Evolutionary conservation across 1,140 invertebrate species (phyloP).

Genomic region (Drosophila lacertosa): DNA sequence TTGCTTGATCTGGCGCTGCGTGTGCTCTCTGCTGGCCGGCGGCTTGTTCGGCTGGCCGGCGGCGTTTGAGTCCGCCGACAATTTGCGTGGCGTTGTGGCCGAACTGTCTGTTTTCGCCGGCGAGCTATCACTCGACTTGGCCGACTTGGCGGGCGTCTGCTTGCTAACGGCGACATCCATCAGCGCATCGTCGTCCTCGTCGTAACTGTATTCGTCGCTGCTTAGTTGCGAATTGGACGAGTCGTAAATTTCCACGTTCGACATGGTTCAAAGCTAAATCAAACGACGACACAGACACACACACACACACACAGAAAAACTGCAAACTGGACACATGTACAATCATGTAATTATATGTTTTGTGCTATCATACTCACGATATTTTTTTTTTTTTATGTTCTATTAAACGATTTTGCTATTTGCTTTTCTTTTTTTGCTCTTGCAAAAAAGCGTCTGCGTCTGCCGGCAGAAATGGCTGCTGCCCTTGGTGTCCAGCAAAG

Average conservation of each 20-base stretch:
- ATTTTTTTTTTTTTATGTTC: slow-evolving; percentile 8
- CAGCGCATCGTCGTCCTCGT: slow-evolving; percentile 62
- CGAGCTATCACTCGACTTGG: slow-evolving; percentile 1
- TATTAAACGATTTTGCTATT: too few relatives aligned
- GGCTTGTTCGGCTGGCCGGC: slow-evolving; percentile 1
- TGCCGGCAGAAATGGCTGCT: slow-evolving; percentile 47
- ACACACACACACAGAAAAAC: background rate
- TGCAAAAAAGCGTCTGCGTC: slow-evolving; percentile 60
- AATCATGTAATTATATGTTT: slow-evolving; percentile 19
- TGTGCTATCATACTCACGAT: slow-evolving; percentile 24
- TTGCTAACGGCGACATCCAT: slow-evolving; percentile 67
- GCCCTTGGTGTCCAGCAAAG: slow-evolving; percentile 3
- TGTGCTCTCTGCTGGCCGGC: slow-evolving; percentile 25
- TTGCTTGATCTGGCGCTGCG: slow-evolving; percentile 28
- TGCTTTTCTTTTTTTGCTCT: slow-evolving; percentile 3
- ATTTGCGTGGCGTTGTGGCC: slow-evolving; percentile 22
- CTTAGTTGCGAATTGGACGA: slow-evolving; percentile 64
- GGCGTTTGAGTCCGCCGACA: slow-evolving; percentile 15
- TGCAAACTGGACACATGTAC: slow-evolving; percentile 5
- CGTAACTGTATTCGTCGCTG: slow-evolving; percentile 66
- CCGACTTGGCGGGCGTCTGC: slow-evolving; percentile 25
- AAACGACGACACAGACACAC: background rate
- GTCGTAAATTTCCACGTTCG: slow-evolving; percentile 70
- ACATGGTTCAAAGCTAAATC: slow-evolving; percentile 23
- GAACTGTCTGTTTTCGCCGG: slow-evolving; percentile 21